phyloP scores from a whole-genome alignment of 2,888 invertebrate genomes.

The Diarsia dahlii region DNA sequence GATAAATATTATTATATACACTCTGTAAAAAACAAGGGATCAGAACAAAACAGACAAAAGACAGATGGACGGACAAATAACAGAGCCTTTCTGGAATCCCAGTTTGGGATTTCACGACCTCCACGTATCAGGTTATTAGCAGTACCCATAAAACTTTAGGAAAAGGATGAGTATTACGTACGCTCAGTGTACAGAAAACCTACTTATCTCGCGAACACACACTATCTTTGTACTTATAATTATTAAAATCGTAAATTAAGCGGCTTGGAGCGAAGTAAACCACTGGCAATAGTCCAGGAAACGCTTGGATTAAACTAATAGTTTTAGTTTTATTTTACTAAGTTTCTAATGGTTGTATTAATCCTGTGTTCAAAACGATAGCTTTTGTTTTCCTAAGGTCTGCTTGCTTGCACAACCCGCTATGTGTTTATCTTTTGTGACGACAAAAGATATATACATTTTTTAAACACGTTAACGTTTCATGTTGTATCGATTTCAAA shows the following conservation, averaged over 20 bases:
- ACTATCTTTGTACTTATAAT: constrained; percentile 24
- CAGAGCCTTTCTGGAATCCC: neutral
- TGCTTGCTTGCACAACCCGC: neutral
- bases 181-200: neutral
- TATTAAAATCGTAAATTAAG: constrained; percentile 37
- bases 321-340: constrained; percentile 10
- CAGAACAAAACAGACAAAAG: no score
- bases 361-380: neutral
- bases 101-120: neutral
- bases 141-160: neutral
- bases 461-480: no score
- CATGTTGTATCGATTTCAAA: no score
- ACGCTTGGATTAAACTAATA: constrained; percentile 15
- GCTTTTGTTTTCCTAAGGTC: neutral
- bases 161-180: neutral
- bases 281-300: constrained; percentile 39
- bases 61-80: no score
- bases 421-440: no score
- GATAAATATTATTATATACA: no score
- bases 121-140: neutral
- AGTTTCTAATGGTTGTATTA: constrained; percentile 29
- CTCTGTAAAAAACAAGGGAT: neutral
- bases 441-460: no score
- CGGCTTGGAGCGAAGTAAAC: constrained; percentile 13
- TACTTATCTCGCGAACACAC: neutral